phyloP scores from a whole-genome alignment of 2,888 invertebrate genomes.

The Oligia fasciuncula region DNA sequence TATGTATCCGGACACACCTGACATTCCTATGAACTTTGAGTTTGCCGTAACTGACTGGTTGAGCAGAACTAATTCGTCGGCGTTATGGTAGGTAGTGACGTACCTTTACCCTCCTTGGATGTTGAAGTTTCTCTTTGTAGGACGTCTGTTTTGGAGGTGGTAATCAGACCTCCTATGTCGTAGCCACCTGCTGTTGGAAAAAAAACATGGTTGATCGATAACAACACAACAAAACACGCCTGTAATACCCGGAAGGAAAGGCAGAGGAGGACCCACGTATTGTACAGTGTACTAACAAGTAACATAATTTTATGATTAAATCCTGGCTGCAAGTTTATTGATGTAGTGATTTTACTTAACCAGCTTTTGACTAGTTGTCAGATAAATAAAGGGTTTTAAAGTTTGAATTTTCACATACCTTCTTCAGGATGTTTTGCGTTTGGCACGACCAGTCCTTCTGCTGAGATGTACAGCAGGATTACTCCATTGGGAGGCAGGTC shows the following conservation, averaged over 20 bases:
- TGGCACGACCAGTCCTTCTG: constrained; percentile 96
- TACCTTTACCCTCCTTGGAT: constrained; percentile 67
- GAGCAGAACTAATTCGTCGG: neutral
- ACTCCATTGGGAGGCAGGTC: constrained; percentile 98
- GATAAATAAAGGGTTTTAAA: neutral
- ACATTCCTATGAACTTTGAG: neutral
- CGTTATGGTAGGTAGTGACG: neutral
- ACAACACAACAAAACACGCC: too few species aligned
- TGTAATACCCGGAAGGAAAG: neutral
- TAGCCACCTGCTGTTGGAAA: constrained; percentile 92
- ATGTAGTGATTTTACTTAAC: neutral
- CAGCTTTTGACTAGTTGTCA: neutral
- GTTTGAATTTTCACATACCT: constrained; percentile 89
- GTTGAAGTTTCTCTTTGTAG: constrained; percentile 84
- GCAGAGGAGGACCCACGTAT: neutral
- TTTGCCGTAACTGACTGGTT: too few species aligned
- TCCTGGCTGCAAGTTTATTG: neutral
- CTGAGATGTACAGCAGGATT: constrained; percentile 97
- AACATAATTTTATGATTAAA: neutral
- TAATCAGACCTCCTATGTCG: constrained; percentile 97
- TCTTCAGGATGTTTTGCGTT: constrained; percentile 95
- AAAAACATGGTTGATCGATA: neutral
- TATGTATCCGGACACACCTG: neutral
- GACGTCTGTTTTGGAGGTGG: constrained; percentile 95
- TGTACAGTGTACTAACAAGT: too few species aligned